These are phyloP conservation scores for Frieseomelitta varia DNA, from an alignment of 1,140 invertebrate genomes.

Conservation along the genomic window DNA sequence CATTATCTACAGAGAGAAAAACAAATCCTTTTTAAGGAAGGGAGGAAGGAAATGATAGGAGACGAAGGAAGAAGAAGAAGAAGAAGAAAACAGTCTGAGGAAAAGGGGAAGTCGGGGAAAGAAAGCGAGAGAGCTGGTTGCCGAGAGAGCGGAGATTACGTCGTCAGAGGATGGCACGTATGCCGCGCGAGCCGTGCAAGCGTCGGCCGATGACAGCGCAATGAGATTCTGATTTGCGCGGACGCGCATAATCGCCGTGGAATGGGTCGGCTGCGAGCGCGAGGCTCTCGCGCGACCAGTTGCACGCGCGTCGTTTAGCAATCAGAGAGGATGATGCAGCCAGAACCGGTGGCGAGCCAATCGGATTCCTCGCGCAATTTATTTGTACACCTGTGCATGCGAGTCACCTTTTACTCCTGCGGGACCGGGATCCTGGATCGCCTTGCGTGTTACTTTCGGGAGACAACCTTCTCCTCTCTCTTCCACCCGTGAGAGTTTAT, in stretches of 20 bases:
- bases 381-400: slow-evolving; percentile 68
- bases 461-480: no score
- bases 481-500: neutral
- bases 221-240: slow-evolving; percentile 69
- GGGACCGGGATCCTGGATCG: slow-evolving; percentile 51
- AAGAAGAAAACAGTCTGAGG: neutral
- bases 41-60: neutral
- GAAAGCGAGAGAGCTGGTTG: slow-evolving; percentile 1
- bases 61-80: neutral
- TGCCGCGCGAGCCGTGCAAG: slow-evolving; percentile 47
- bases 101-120: slow-evolving; percentile 1
- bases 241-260: slow-evolving; percentile 59
- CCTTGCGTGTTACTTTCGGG: neutral
- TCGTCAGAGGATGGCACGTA: slow-evolving; percentile 56
- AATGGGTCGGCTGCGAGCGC: slow-evolving; percentile 32
- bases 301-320: slow-evolving; percentile 72
- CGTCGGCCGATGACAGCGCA: slow-evolving; percentile 67
- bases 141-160: slow-evolving; percentile 60
- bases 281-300: slow-evolving; percentile 60
- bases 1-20: neutral
- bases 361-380: slow-evolving; percentile 63
- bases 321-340: slow-evolving; percentile 75
- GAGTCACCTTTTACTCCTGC: slow-evolving; percentile 33
- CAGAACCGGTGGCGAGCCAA: slow-evolving; percentile 59
- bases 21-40: neutral